Conservation (phyloP, 2,888 invertebrate species). For the Acanthococcus lagerstroemiae region DNA sequence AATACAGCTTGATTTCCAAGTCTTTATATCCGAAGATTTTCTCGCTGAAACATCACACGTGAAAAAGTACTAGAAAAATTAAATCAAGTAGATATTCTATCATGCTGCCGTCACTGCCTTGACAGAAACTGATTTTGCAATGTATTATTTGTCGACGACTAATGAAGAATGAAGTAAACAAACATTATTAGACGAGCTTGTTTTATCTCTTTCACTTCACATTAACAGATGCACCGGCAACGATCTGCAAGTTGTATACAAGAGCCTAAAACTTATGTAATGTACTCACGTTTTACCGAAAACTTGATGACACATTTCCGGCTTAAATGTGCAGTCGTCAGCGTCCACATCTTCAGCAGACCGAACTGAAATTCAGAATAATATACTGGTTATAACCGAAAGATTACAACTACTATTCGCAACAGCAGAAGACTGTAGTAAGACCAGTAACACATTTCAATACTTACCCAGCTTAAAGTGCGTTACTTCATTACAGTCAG, state of each 20-base stretch:
- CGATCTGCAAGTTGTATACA: no score
- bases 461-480: conserved; percentile 20
- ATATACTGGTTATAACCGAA: not conserved
- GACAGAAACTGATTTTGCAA: no score
- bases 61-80: no score
- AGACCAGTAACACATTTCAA: not conserved
- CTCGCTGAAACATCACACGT: conserved; percentile 57
- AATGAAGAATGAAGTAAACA: no score
- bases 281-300: conserved; percentile 63
- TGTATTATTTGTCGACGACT: no score
- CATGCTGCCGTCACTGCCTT: no score
- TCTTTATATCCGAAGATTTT: conserved; percentile 89
- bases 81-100: no score
- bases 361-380: conserved; percentile 45
- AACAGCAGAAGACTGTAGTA: not conserved
- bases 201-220: no score
- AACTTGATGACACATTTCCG: conserved; percentile 86
- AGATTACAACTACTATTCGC: not conserved
- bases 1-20: conserved; percentile 65
- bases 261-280: no score
- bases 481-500: conserved; percentile 23
- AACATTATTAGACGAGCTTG: no score
- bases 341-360: conserved; percentile 55
- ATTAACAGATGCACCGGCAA: no score
- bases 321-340: conserved; percentile 55